Base-by-base conservation (phyloP, 2,113 vertebrate genomes). In the Chaetorhynchus papuensis region DNA sequence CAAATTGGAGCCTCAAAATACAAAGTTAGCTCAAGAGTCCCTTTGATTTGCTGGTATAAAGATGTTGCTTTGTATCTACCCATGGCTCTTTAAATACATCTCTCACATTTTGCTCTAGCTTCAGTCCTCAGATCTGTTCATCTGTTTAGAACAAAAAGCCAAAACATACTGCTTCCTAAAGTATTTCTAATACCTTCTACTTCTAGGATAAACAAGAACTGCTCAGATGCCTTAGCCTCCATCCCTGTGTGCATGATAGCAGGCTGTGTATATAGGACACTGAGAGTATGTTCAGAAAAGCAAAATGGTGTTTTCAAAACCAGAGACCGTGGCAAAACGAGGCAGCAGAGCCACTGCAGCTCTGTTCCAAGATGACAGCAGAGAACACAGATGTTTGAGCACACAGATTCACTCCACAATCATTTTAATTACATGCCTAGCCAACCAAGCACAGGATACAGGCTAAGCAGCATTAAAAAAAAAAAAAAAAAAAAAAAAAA, bases 251-350 rank as follows among this genome's bases (percentile, higher is more conserved):
- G 31, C 63, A 6, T 1, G 41, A n/a, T 3, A 82, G 72, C 39
- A 26, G 63, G 72, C 82, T 89, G 70, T 8, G 3, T 56, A 87
- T 87, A 89, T 74, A 95, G 94, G 94, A 74, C 91, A 28, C 86
- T 17, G 68, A 45, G 56, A 91, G 75, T 30, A 57, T 30, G 59
- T 64, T 89, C 42, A 77, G 76, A n/a, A 85, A 89, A 90, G 93
- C 94, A 95, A 96, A 96, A 97, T 95, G 96, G 94, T 95, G 95
- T 90, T 97, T 96, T 71, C 83, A 52, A 89, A 92, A 27, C 72
- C 93, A 74, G 86, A 76, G 94, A 92, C 65, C 52, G 4, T 88
- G 71, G 96, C 85, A 82, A 83, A 83, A 69, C n/a, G n/a, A 95
- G 89, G 89, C 93, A 89, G 93, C 79, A 70, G 95, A 94, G 94